phyloP scores from a whole-genome alignment of 2,113 vertebrate species.

The Vireo altiloquus region DNA sequence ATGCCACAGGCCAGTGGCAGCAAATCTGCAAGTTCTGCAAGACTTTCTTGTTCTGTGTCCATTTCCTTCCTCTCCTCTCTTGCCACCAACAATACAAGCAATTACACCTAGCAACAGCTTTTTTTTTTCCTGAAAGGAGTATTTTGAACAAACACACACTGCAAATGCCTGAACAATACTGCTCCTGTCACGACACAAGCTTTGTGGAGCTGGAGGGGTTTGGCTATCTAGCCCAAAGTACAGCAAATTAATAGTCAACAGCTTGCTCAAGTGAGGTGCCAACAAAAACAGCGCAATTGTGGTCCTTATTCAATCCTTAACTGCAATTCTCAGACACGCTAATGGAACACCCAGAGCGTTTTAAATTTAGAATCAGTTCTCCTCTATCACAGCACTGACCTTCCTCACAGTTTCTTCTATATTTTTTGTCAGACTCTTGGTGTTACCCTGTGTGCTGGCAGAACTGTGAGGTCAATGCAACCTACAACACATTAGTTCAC shows the following conservation, averaged over 20 bases:
- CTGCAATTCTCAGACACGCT: not conserved
- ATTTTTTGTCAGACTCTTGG: not conserved
- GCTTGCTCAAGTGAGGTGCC: not conserved
- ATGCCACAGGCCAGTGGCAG: not conserved
- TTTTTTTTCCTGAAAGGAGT: not conserved
- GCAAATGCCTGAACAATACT: not conserved
- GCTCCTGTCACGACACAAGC: not conserved
- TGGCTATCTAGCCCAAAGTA: not conserved
- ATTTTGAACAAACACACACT: not conserved
- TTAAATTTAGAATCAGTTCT: not conserved
- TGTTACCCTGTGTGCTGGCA: not conserved
- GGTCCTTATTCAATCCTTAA: not conserved
- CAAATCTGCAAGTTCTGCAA: not conserved
- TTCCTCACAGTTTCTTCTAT: not conserved
- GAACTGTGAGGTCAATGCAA: not conserved
- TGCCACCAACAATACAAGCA: not conserved
- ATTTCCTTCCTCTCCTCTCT: not conserved
- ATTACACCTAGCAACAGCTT: not conserved
- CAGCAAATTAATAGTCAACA: not conserved
- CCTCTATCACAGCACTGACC: not conserved
- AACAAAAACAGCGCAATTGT: not conserved
- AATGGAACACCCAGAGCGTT: not conserved
- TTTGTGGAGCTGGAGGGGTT: not conserved
- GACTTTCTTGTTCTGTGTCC: not conserved
- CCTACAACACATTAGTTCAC: not conserved